A percentile compares a stretch with the other conserved stretches of the same genome.
Conservation (phyloP, 2,888 invertebrate species). For the Polydrusus tereticollis region DNA sequence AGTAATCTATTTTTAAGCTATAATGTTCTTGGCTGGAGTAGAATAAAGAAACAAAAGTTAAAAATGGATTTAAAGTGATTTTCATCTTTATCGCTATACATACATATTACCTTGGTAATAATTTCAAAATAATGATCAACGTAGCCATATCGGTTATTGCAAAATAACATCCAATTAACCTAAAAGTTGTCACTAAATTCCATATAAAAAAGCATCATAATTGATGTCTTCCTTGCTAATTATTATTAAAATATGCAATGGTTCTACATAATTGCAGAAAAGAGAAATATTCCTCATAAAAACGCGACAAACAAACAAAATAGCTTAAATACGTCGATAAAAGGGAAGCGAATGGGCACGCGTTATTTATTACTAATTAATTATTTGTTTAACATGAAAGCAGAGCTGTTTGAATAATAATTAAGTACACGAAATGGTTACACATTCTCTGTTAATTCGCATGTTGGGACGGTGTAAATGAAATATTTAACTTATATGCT, state of each 20-base stretch:
- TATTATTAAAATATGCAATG: neutral
- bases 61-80: too few relatives aligned
- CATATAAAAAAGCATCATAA: too few relatives aligned
- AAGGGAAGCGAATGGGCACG: neutral
- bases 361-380: conserved; percentile 20
- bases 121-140: too few relatives aligned
- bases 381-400: conserved; percentile 19
- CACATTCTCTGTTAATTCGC: conserved; percentile 4
- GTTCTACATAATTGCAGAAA: neutral
- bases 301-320: neutral
- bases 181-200: too few relatives aligned
- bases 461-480: neutral
- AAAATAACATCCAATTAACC: too few relatives aligned
- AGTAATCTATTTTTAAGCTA: too few relatives aligned
- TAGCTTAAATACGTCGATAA: neutral
- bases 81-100: too few relatives aligned
- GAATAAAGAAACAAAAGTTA: too few relatives aligned
- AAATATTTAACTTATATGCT: conserved; percentile 11
- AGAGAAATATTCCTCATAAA: neutral
- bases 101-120: too few relatives aligned
- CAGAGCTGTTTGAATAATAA: conserved; percentile 12
- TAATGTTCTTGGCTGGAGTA: too few relatives aligned
- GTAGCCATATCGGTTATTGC: too few relatives aligned
- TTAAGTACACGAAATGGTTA: conserved; percentile 15
- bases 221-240: neutral